Percentiles rank a stretch among this genome's conserved stretches.
These are phyloP conservation scores for Poeciliopsis turrubarensis DNA, from an alignment of 2,113 vertebrate genomes.

Conservation along the genomic window DNA sequence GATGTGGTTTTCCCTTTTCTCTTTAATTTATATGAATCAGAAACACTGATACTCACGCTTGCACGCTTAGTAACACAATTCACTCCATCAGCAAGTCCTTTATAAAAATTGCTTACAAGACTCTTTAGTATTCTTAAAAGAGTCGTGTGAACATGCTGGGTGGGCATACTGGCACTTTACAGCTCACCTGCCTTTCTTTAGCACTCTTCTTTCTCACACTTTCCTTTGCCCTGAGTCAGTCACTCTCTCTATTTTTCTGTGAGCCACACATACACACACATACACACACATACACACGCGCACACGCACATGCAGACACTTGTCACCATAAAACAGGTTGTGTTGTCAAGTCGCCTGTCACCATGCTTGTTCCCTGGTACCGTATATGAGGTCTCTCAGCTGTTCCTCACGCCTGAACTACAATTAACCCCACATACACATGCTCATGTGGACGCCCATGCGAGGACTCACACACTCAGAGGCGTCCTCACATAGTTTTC, in stretches of 20 bases:
- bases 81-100: slow-evolving; percentile 49
- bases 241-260: slow-evolving; percentile 1
- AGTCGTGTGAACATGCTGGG: slow-evolving; percentile 70
- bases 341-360: slow-evolving; percentile 75
- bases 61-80: slow-evolving; percentile 34
- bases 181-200: slow-evolving; percentile 74
- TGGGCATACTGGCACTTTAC: slow-evolving; percentile 55
- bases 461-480: slow-evolving; percentile 19
- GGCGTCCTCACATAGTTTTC: slow-evolving; percentile 55
- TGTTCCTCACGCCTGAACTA: slow-evolving; percentile 79
- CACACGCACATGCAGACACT: slow-evolving; percentile 54
- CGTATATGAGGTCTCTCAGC: slow-evolving; percentile 82
- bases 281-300: slow-evolving; percentile 52
- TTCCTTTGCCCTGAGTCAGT: slow-evolving; percentile 13
- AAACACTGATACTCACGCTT: slow-evolving; percentile 10
- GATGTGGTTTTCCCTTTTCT: slow-evolving; percentile 33
- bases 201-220: slow-evolving; percentile 61
- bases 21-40: slow-evolving; percentile 10
- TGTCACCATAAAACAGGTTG: slow-evolving; percentile 77
- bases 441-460: not conserved
- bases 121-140: slow-evolving; percentile 68
- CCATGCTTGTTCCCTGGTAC: slow-evolving; percentile 70
- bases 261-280: slow-evolving; percentile 40
- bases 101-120: slow-evolving; percentile 62
- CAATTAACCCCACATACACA: slow-evolving; percentile 72